phyloP scores from a whole-genome alignment of 2,113 vertebrate genomes.

The Camelus bactrianus region DNA sequence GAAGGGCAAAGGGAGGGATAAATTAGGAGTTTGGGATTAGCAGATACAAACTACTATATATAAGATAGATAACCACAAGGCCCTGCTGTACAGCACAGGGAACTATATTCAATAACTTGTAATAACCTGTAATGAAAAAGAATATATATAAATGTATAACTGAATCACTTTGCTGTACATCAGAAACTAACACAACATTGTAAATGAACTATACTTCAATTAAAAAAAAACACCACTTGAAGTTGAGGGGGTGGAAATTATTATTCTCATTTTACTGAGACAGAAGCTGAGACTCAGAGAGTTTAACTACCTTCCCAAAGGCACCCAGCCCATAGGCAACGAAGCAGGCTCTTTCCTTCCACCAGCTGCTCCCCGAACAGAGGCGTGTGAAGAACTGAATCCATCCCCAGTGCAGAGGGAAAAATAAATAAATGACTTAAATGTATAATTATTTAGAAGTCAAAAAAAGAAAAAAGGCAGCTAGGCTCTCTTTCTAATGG shows the following conservation, averaged over 20 bases:
- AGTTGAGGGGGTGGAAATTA: background rate
- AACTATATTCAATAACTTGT: too few species aligned
- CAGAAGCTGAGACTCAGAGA: background rate
- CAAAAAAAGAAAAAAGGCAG: background rate
- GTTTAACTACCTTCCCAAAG: background rate
- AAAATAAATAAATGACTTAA: background rate
- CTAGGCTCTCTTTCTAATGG: background rate
- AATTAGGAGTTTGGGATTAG: too few species aligned
- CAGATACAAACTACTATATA: too few species aligned
- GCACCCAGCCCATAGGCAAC: background rate
- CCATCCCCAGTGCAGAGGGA: background rate
- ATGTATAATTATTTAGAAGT: background rate
- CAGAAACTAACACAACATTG: too few species aligned
- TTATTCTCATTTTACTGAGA: background rate
- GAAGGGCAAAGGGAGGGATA: too few species aligned
- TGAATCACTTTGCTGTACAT: too few species aligned
- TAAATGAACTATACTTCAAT: too few species aligned
- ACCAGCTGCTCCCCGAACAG: background rate
- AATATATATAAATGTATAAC: too few species aligned
- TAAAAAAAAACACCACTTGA: too few species aligned
- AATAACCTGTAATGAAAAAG: too few species aligned
- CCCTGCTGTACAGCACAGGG: too few species aligned
- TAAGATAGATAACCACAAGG: too few species aligned
- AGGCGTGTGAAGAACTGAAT: background rate
- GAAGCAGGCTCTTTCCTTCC: background rate